These are phyloP conservation scores for Nibea coibor DNA, from an alignment of 2,113 vertebrate species.

Conservation along the genomic window DNA sequence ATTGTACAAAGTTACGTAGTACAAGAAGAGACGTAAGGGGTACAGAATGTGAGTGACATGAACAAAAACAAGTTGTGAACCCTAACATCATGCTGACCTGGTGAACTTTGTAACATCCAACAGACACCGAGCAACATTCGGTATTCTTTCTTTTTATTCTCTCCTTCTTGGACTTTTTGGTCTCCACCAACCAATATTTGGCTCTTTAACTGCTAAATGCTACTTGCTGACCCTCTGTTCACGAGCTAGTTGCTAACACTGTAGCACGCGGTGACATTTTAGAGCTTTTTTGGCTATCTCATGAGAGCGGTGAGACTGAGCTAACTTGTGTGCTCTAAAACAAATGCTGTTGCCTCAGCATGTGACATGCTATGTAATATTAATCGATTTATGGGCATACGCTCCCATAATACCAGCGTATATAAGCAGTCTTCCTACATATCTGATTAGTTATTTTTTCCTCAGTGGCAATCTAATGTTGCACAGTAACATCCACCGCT, in stretches of 20 bases:
- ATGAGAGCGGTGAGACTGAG: not conserved
- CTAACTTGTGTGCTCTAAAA: no score
- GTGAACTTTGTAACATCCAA: not conserved
- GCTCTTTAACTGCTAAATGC: not conserved
- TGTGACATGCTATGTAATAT: constrained; percentile 22
- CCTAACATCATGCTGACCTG: not conserved
- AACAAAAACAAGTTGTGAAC: no score
- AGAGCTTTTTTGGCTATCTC: not conserved
- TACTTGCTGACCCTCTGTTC: not conserved
- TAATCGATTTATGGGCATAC: constrained; percentile 36
- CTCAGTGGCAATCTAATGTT: constrained; percentile 28
- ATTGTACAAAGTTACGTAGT: no score
- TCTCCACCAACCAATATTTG: constrained; percentile 1
- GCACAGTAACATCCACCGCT: constrained; percentile 37
- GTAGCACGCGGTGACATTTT: not conserved
- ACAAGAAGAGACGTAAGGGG: no score
- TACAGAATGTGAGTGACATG: no score
- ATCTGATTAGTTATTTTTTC: constrained; percentile 38
- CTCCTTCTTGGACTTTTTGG: not conserved
- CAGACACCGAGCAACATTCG: not conserved
- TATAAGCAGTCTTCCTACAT: constrained; percentile 22
- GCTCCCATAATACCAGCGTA: constrained; percentile 5
- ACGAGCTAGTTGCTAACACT: not conserved
- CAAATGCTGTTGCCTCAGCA: not conserved
- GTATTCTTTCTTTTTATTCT: not conserved